phyloP scores from a whole-genome alignment of 2,113 vertebrate genomes.

The Marmota monax region DNA sequence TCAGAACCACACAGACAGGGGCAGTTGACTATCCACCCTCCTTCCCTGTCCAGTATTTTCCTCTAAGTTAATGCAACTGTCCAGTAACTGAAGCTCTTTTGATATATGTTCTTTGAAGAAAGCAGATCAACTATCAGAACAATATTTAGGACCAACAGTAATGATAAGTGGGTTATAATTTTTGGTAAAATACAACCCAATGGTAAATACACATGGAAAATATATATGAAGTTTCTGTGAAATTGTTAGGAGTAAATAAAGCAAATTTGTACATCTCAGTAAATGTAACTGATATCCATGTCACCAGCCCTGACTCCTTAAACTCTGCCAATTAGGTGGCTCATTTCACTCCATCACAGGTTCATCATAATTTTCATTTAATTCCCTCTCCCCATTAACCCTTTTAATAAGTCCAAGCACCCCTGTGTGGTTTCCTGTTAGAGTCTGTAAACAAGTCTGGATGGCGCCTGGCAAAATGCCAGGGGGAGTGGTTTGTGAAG shows the following conservation, averaged over 20 bases:
- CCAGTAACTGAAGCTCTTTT: neutral
- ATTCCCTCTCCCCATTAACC: neutral
- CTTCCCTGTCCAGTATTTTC: neutral
- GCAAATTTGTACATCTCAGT: neutral
- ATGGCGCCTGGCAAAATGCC: too few species aligned
- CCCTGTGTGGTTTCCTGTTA: neutral
- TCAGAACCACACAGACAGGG: neutral
- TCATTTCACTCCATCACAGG: neutral
- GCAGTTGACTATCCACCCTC: too few species aligned
- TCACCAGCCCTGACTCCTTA: neutral
- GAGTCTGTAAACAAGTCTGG: too few species aligned
- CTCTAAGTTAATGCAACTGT: neutral
- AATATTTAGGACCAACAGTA: neutral
- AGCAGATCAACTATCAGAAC: neutral
- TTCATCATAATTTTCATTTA: neutral
- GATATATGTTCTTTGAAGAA: neutral
- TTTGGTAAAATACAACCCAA: slow-evolving; percentile 20
- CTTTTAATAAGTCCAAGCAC: neutral
- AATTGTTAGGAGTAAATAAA: neutral
- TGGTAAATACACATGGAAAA: neutral
- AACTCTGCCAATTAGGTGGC: neutral
- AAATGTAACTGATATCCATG: neutral
- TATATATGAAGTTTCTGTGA: neutral
- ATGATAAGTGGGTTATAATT: neutral
- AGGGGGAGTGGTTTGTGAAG: too few species aligned